A percentile compares a stretch with the other conserved stretches of the same genome.
These are phyloP conservation scores for Dorcus parallelipipedus DNA, from an alignment of 2,888 invertebrate species.

Conservation along the genomic window DNA sequence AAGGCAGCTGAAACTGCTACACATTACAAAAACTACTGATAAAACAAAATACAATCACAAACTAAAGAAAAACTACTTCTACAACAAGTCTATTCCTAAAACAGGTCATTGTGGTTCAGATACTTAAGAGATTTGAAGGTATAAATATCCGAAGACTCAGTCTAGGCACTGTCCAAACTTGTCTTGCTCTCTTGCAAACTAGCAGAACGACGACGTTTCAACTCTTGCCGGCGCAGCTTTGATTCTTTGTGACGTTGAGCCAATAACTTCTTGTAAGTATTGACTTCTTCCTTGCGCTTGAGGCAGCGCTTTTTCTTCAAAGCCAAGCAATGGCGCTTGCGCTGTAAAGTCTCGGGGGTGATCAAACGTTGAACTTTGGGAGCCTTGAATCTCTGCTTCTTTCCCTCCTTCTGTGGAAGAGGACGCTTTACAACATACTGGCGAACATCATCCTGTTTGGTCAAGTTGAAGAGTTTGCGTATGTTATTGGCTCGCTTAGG, in stretches of 20 bases:
- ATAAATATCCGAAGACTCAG: constrained; percentile 1
- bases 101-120: constrained; percentile 1
- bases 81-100: neutral
- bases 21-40: too few relatives aligned
- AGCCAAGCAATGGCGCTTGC: constrained; percentile 68
- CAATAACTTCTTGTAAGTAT: constrained; percentile 71
- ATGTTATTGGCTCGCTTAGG: constrained; percentile 79
- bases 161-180: constrained; percentile 62
- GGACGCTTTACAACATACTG: constrained; percentile 74
- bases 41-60: neutral
- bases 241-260: constrained; percentile 68
- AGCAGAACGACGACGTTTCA: constrained; percentile 76
- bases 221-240: constrained; percentile 34
- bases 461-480: constrained; percentile 71
- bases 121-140: constrained; percentile 5
- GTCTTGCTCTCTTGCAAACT: constrained; percentile 83
- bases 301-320: constrained; percentile 64
- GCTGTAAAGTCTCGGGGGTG: constrained; percentile 66
- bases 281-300: constrained; percentile 65
- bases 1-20: too few relatives aligned
- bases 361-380: constrained; percentile 79
- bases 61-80: constrained; percentile 7
- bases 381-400: constrained; percentile 63
- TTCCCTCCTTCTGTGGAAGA: constrained; percentile 55
- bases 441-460: constrained; percentile 74